Evolutionary conservation across 2,888 invertebrate species (phyloP).

Genomic region (Monopis laevigella): DNA sequence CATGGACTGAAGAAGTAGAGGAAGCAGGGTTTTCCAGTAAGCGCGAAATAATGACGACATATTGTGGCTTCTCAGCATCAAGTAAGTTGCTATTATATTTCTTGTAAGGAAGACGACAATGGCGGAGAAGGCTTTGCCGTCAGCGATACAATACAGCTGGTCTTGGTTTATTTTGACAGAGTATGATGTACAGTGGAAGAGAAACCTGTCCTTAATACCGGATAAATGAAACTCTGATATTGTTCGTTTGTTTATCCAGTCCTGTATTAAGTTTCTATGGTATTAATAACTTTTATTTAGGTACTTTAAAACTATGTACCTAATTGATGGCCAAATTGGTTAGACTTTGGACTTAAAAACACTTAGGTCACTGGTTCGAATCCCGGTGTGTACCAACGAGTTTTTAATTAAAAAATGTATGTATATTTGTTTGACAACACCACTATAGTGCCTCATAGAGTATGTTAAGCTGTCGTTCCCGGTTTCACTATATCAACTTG

Average conservation of each 20-base stretch:
- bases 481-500: too few species aligned
- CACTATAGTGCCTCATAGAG: too few species aligned
- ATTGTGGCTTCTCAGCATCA: constrained; percentile 51
- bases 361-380: too few species aligned
- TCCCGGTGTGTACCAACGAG: too few species aligned
- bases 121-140: constrained; percentile 43
- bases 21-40: constrained; percentile 33
- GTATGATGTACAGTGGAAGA: constrained; percentile 41
- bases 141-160: constrained; percentile 57
- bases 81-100: constrained; percentile 61
- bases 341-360: too few species aligned
- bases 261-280: background rate
- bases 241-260: background rate
- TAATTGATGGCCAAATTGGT: too few species aligned
- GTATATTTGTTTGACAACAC: too few species aligned
- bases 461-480: too few species aligned
- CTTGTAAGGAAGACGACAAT: constrained; percentile 47
- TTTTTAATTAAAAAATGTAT: too few species aligned
- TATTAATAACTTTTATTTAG: too few species aligned
- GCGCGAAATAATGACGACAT: constrained; percentile 51
- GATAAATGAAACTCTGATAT: constrained; percentile 26
- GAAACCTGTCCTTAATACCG: constrained; percentile 40
- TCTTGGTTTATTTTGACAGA: constrained; percentile 42
- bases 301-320: too few species aligned
- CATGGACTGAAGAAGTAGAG: constrained; percentile 26